Evolutionary conservation across 2,888 invertebrate species (phyloP).

Genomic region (Anoplius nigerrimus): DNA sequence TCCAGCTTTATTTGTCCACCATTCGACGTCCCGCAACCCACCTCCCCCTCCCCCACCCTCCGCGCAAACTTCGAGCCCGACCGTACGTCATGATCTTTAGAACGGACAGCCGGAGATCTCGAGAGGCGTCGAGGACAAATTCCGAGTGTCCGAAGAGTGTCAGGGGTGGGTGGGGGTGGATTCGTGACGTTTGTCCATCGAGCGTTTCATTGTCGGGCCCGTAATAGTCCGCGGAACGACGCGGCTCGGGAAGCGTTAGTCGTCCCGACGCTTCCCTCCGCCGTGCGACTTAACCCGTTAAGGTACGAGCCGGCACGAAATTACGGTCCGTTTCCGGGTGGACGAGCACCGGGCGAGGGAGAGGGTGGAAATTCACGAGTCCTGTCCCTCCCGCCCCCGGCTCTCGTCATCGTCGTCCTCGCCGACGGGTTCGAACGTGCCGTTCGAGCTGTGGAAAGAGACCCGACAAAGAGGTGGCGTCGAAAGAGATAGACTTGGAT

Average conservation of each 20-base stretch:
- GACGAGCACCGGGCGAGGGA: too few relatives aligned
- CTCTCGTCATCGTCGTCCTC: constrained; percentile 1
- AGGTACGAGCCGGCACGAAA: constrained; percentile 37
- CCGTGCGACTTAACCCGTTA: constrained; percentile 39
- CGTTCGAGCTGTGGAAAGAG: constrained; percentile 1
- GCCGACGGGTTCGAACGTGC: constrained; percentile 14
- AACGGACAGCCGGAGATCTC: too few relatives aligned
- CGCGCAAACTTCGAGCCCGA: too few relatives aligned
- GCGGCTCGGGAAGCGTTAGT: constrained; percentile 19
- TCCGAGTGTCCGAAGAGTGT: too few relatives aligned
- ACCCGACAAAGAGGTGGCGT: background rate
- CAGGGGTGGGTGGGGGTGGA: background rate
- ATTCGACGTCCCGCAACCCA: too few relatives aligned
- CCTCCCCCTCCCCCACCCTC: too few relatives aligned
- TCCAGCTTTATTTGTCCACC: too few relatives aligned
- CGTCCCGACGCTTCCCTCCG: constrained; percentile 26
- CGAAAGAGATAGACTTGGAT: constrained; percentile 2
- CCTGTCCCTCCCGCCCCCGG: too few relatives aligned
- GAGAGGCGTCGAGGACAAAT: too few relatives aligned
- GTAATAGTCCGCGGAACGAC: constrained; percentile 34
- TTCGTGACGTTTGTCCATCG: background rate
- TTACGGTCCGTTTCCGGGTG: constrained; percentile 44
- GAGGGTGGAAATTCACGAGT: background rate
- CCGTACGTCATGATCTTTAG: too few relatives aligned
- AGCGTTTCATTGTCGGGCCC: constrained; percentile 32